Evolutionary conservation across 2,888 invertebrate genomes (phyloP).

Genomic region (Nezara viridula): DNA sequence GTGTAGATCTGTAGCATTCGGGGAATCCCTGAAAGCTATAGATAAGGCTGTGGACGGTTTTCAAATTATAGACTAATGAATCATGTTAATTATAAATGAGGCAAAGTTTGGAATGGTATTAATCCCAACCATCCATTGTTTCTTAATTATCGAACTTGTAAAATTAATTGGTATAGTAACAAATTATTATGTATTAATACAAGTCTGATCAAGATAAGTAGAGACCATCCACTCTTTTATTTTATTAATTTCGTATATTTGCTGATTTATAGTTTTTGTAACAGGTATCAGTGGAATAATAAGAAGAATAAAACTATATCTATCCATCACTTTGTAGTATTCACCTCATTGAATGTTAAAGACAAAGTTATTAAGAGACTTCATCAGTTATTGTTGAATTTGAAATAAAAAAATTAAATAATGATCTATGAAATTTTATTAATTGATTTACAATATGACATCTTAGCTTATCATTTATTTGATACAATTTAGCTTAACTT

Average conservation of each 20-base stretch:
- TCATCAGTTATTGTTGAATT: not conserved
- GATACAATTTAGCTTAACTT: too few species aligned
- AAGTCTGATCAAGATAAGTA: not conserved
- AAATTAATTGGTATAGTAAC: not conserved
- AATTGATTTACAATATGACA: not conserved
- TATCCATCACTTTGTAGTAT: not conserved
- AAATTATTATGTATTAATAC: not conserved
- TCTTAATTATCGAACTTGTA: not conserved
- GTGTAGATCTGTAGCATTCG: not conserved
- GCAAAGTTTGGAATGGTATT: not conserved
- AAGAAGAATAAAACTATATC: not conserved
- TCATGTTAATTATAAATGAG: not conserved
- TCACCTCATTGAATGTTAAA: not conserved
- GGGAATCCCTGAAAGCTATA: not conserved
- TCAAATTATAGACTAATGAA: not conserved
- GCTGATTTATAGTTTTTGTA: not conserved
- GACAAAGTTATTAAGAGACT: not conserved
- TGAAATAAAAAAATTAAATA: not conserved
- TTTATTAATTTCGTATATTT: not conserved
- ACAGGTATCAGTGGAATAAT: not conserved
- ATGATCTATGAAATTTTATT: not conserved
- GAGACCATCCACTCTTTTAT: not conserved
- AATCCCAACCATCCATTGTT: not conserved
- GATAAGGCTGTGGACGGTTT: not conserved
- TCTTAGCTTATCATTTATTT: too few species aligned